Conservation (phyloP, 2,797 vertebrate species). For the Diceros bicornis region DNA sequence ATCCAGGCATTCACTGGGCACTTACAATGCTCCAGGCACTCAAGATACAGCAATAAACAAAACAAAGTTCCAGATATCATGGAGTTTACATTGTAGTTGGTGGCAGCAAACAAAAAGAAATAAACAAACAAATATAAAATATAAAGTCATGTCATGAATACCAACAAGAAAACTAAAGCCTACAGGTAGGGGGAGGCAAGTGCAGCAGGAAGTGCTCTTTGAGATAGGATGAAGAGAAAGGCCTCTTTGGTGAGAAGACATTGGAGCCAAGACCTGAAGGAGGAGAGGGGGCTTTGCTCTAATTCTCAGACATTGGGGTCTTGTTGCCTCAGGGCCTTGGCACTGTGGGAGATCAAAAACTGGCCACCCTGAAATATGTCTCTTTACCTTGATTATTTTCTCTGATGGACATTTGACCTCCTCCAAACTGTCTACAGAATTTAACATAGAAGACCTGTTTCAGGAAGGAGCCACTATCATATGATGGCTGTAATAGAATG, state of each 20-base stretch:
- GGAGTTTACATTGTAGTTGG: not conserved
- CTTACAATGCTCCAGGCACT: not conserved
- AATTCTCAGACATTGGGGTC: not conserved
- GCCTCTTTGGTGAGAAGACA: not conserved
- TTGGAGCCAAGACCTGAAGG: not conserved
- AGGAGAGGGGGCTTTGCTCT: too few relatives aligned
- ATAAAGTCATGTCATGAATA: not conserved
- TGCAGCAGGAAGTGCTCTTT: fast-evolving
- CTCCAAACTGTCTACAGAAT: too few relatives aligned
- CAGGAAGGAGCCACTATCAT: too few relatives aligned
- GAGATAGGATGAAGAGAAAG: not conserved
- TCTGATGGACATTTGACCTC: too few relatives aligned
- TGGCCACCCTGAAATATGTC: too few relatives aligned
- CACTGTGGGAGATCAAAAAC: too few relatives aligned
- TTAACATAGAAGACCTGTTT: too few relatives aligned
- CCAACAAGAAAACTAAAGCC: not conserved
- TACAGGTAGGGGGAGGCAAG: not conserved
- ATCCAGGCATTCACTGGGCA: not conserved
- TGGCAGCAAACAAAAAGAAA: not conserved
- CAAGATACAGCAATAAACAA: not conserved
- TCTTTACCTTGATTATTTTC: too few relatives aligned
- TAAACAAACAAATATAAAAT: not conserved
- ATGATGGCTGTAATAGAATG: too few relatives aligned
- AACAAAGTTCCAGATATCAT: not conserved
- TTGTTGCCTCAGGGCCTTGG: not conserved